These are phyloP conservation scores for Alcis repandata DNA, from an alignment of 2,888 invertebrate genomes.

Conservation along the genomic window DNA sequence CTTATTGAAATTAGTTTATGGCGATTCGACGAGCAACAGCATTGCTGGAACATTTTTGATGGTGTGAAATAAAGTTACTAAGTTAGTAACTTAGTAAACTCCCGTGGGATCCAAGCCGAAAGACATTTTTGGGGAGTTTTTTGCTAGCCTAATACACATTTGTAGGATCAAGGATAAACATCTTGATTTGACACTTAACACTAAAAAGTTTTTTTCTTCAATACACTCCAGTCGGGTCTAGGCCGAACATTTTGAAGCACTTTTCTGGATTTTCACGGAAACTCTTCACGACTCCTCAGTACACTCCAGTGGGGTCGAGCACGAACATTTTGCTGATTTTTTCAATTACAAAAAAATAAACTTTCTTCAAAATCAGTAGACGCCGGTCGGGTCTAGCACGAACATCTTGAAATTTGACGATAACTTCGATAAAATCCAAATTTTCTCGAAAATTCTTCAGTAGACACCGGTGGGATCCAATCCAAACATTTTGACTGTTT, in stretches of 20 bases:
- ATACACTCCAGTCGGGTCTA: slow-evolving; percentile 70
- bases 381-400: slow-evolving; percentile 74
- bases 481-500: slow-evolving; percentile 66
- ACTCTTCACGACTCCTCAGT: slow-evolving; percentile 64
- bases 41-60: slow-evolving; percentile 60
- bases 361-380: slow-evolving; percentile 61
- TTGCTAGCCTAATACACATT: slow-evolving; percentile 66
- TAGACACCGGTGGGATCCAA: slow-evolving; percentile 80
- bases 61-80: slow-evolving; percentile 29
- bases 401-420: slow-evolving; percentile 67
- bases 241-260: slow-evolving; percentile 66
- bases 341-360: slow-evolving; percentile 24
- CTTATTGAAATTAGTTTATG: slow-evolving; percentile 77
- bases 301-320: slow-evolving; percentile 81
- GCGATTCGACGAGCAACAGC: slow-evolving; percentile 64
- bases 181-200: slow-evolving; percentile 59
- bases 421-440: slow-evolving; percentile 41
- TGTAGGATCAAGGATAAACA: slow-evolving; percentile 66
- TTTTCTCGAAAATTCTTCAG: slow-evolving; percentile 55
- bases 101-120: slow-evolving; percentile 73
- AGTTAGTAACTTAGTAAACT: slow-evolving; percentile 62
- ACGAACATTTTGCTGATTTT: slow-evolving; percentile 71
- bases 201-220: slow-evolving; percentile 55
- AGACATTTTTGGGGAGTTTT: slow-evolving; percentile 61
- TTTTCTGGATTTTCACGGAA: slow-evolving; percentile 35